Base-by-base conservation (phyloP, 2,113 vertebrate species). In the Glareola pratincola region DNA sequence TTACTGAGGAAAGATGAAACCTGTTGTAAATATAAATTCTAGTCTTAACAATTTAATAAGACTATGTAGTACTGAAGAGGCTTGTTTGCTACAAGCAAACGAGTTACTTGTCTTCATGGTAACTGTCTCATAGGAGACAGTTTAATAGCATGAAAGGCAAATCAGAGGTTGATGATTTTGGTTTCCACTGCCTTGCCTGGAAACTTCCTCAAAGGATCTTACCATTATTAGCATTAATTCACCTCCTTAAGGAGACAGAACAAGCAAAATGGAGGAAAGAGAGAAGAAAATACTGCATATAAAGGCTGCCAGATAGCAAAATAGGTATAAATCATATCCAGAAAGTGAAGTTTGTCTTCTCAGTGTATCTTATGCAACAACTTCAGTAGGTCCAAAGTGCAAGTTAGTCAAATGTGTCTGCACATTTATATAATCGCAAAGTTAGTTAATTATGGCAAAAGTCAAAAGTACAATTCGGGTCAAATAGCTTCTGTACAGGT, bases 341-440 rank as follows among this genome's bases (percentile, higher is more conserved):
- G 59, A 92, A 94, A 64, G 34, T 92, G 74, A 64, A 91, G 43
- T 59, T 94, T 92, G 47, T 85, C 64, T 93, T 85, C 64, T 6
- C 2, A 92, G 51, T 81, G 20, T 13, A 29, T 79, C 86, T 96
- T 95, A 60, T 39, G 57, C 60, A 94, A 60, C 82, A 26, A 21
- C 69, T 92, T 91, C 54, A 82, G 69, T 84, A 96, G 62, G 69
- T 95, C 57, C 88, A 90, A 97, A 96, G 94, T 97, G 20, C 88
- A 91, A 76, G 60, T 67, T 50, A 71, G 30, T 87, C 64, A 82
- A 17, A 72, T 6, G 30, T 45, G 23, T 93, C 43, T 23, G 22
- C 30, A 21, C 15, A 8, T 45, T 66, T 87, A 67, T 21, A 21
- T 78, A 90, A 74, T 68, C 50, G 16, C 85, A 50, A 84, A 94